Conservation (phyloP, 2,113 vertebrate species). For the Archilochus colubris region DNA sequence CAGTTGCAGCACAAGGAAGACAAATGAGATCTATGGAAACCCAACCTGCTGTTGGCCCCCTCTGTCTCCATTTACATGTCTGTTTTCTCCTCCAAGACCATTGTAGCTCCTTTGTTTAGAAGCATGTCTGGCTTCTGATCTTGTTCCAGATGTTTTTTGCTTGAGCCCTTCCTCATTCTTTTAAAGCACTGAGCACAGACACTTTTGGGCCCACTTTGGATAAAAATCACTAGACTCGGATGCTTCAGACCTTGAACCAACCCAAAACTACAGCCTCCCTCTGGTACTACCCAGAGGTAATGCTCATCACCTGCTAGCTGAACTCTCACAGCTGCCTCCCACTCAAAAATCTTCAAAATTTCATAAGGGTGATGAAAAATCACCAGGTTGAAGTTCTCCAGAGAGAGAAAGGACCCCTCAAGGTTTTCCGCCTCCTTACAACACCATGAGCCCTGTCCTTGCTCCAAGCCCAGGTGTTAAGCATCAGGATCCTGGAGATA, state of each 20-base stretch:
- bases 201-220: neutral
- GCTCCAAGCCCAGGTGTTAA: neutral
- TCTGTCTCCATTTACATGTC: slow-evolving; percentile 2
- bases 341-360: neutral
- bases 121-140: slow-evolving; percentile 1
- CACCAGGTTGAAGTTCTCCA: neutral
- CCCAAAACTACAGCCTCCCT: neutral
- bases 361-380: neutral
- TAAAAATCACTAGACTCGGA: neutral
- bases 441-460: neutral
- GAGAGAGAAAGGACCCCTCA: neutral
- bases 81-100: slow-evolving; percentile 19
- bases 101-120: slow-evolving; percentile 30
- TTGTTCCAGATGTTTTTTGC: slow-evolving; percentile 2
- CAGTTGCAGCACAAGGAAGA: slow-evolving; percentile 17
- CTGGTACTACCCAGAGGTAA: neutral
- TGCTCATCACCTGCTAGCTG: neutral
- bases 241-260: neutral
- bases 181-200: neutral
- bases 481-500: fast-evolving
- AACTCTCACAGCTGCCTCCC: neutral
- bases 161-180: neutral
- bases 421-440: neutral
- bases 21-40: slow-evolving; percentile 47
- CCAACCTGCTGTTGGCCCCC: neutral